Evolutionary conservation across 2,888 invertebrate species (phyloP), one percentile per base, ranked within the genome.

Genomic region (Cosmopolites sordidus): DNA sequence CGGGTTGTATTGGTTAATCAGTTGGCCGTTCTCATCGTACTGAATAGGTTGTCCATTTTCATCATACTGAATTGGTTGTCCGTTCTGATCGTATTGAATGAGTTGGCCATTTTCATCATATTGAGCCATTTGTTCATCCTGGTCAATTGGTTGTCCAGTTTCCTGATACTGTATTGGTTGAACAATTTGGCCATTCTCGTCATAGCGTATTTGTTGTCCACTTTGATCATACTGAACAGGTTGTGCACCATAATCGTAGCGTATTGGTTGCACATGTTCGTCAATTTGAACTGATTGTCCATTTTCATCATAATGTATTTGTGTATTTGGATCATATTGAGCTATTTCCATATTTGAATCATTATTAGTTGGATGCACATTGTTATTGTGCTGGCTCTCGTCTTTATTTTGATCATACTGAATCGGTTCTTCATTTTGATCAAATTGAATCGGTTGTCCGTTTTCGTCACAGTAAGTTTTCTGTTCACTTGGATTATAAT

Each of bases 191-290:
- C 53, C 59, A 46, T 62, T 59, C 60, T 63, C 62, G 46, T 61
- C 60, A 43, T 63, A 60, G 33, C 54, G 37, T 3, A 51, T 16
- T 18, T 45, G 56, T 27, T 42, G 59, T 58, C 58, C 58, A 45
- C 43, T 54, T 50, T 59, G 49, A 40, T 58, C 43, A 38, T 60
- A 54, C 27, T 60, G 55, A 18, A 47, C 11, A 6, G 48, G 29
- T 51, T 66, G 61, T 3, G 49, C 58, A 48, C 61, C 58, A 60
- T 64, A 62, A 43, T 61, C 60, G 41, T 63, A 61, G 37, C 53
- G 54, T 30, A 54, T 44, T 1, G 39, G 39, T 49, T 62, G 59
- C 5, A 11, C 27, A 18, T 3, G 14, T 17, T 45, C n/a, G 2
- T 1, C 33, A n/a, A 16, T 43, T 30, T 43, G n/a, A n/a, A n/a